phyloP scores from a whole-genome alignment of 2,113 vertebrate genomes.

The Jaculus jaculus region DNA sequence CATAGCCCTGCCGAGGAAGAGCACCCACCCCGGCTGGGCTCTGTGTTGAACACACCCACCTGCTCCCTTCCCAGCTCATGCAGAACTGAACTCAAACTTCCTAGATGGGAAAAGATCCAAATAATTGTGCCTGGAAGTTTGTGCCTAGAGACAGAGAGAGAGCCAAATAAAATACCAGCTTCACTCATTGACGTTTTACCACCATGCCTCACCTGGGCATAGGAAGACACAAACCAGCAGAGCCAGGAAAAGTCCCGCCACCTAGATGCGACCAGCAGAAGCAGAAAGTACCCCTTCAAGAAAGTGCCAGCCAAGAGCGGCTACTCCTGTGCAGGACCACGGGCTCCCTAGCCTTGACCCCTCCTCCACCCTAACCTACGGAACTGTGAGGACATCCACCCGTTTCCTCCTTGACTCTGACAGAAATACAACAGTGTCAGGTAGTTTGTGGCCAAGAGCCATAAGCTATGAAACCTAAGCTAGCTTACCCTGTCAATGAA shows the following conservation, averaged over 20 bases:
- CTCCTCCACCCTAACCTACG: neutral
- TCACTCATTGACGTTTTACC: too few species aligned
- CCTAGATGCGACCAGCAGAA: too few species aligned
- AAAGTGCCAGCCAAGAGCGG: rapidly evolving
- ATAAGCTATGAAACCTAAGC: neutral
- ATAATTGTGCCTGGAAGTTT: neutral
- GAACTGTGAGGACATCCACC: neutral
- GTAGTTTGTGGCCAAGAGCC: neutral
- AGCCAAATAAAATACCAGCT: rapidly evolving
- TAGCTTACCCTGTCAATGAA: neutral
- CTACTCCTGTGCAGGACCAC: rapidly evolving
- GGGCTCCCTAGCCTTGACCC: rapidly evolving
- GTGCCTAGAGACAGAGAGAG: neutral
- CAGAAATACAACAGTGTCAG: neutral
- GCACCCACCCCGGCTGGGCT: rapidly evolving
- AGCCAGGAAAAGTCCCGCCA: rapidly evolving
- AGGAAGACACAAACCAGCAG: neutral
- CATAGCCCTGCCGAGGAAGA: neutral
- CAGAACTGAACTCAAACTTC: neutral
- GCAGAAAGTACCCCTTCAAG: neutral
- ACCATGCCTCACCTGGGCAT: too few species aligned
- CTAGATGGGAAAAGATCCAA: neutral
- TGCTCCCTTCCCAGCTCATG: neutral
- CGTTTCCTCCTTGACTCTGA: neutral
- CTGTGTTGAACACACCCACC: neutral